phyloP scores from a whole-genome alignment of 2,113 vertebrate genomes.

The Micronycteris hirsuta region DNA sequence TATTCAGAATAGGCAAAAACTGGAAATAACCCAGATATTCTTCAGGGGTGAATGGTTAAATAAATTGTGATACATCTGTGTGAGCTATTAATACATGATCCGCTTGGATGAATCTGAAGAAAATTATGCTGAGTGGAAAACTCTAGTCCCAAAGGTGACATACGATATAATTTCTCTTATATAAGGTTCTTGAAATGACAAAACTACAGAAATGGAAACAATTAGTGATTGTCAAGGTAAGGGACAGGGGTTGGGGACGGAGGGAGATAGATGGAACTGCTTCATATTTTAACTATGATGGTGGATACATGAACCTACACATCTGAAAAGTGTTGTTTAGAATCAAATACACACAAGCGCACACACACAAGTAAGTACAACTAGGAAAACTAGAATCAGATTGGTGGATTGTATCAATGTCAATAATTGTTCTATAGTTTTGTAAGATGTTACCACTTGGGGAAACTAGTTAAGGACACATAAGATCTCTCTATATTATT shows the following conservation, averaged over 20 bases:
- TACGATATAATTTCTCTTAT: neutral
- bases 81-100: neutral
- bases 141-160: neutral
- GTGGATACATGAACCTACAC: neutral
- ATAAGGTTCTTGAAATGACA: neutral
- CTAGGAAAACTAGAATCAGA: neutral
- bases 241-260: neutral
- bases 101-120: neutral
- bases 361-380: neutral
- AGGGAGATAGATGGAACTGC: neutral
- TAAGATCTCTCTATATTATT: neutral
- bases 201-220: neutral
- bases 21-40: neutral
- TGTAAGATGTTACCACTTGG: neutral
- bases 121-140: neutral
- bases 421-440: neutral
- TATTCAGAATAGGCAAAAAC: neutral
- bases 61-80: neutral
- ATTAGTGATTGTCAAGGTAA: neutral
- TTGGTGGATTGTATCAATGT: neutral
- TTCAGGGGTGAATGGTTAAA: neutral
- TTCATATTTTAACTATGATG: neutral
- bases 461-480: neutral
- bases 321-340: neutral
- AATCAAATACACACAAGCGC: neutral